Base-by-base conservation (phyloP, 2,113 vertebrate genomes). In the Nyctereutes procyonoides region DNA sequence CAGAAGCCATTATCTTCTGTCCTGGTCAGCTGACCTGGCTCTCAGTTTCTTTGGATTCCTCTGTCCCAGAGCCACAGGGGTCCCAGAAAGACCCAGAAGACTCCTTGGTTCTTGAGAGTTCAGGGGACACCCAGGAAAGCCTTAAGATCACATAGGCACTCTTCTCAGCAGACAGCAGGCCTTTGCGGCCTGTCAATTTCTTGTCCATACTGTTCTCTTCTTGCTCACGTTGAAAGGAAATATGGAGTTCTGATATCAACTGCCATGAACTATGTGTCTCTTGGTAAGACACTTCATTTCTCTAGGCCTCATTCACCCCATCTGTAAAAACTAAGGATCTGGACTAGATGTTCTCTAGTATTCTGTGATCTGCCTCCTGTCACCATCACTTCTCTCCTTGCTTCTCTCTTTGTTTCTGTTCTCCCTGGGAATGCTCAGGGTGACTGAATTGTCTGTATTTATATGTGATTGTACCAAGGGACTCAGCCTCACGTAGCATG, bases 401-500 rank as follows among this genome's bases (percentile, higher is more conserved):
- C 30, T 73, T 71, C 38, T 88, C 28, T 90, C 53, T 51, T 67
- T 58, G 28, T 91, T 93, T 53, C 63, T 82, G 16, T 30, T 85
- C 79, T 82, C 76, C 91, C 86, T 74, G 73, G 77, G 87, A 88
- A 38, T 53, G 79, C 81, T 86, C 38, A 16, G 83, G 89, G 87
- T 81, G 77, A 9, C 79, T 84, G 48, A 38, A 53, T 38, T 63
- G 38, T 96, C 63, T 65, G 24, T 95, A 51, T 96, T 86, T 94
- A 5, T 95, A 2, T 96, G 95, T 96, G 96, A 88, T 60, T 65
- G 92, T 97, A 24, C 74, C 58, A 43, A 96, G 89, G 76, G 87
- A 69, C 51, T 77, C 79, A 48, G 97, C 91, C 90, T 97, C 83
- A 91, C 87, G 96, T 97, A 96, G 97, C 96, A 95, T 96, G 96